Base-by-base conservation (phyloP, 2,113 vertebrate species). In the Apus apus region DNA sequence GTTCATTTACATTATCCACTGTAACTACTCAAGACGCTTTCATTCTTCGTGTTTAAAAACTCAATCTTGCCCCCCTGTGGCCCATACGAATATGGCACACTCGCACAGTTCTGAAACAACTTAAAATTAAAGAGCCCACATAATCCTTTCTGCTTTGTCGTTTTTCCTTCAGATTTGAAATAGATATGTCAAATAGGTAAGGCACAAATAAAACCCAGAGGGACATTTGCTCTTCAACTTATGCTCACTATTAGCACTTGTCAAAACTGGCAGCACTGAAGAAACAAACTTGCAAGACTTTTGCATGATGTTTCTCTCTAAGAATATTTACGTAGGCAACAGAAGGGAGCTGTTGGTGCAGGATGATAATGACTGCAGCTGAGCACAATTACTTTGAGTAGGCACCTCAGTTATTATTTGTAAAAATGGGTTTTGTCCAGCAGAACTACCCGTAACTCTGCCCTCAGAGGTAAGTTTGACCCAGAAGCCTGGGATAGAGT, bases 61-160 rank as follows among this genome's bases (percentile, higher is more conserved):
- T 86, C 75, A 20, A 5, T 65, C 67, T 70, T 73, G 91, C 91
- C 96, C 73, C 56, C 15, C 50, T 3, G 85, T 62, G 93, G 91
- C 81, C 17, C 43, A 19, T 2, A 34, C 57, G 26, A 93, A 85
- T 5, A 77, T 19, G 87, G 81, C 93, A 87, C 32, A 51, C 0
- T 7, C 26, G 26, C 27, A 9, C 1, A 11, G 65, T 0, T 3
- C 48, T 23, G 17, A 51, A 80, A 74, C 26, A 10, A 10, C 26
- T 9, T 53, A 38, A 74, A 68, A 40, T 18, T 15, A n/a, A 79
- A 56, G 22, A 19, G 9, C 34, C 54, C 0, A 0, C 15, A 20
- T 6, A 61, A 74, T 23, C 25, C 20, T 74, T 30, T 38, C 18
- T 36, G 11, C 6, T 64, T 65, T 56, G 30, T 3, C 19, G 40